Conservation (phyloP, 2,113 vertebrate genomes). For the Pachycephala philippinensis region DNA sequence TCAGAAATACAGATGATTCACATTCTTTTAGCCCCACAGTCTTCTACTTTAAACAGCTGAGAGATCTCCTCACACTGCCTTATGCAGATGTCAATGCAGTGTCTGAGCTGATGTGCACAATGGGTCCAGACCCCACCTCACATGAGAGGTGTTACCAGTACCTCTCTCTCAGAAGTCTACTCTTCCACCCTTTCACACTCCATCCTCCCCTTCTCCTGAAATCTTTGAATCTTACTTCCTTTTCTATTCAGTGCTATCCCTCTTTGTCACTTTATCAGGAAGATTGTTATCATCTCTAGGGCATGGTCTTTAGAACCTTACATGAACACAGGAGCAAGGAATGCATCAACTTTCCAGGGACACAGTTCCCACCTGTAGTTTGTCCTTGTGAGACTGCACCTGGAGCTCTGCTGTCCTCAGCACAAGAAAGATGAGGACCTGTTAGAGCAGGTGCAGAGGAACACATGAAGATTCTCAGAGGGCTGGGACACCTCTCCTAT, state of each 20-base stretch:
- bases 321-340: background rate
- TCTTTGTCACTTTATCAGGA: background rate
- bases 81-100: background rate
- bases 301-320: background rate
- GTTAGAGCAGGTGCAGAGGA: background rate
- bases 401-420: background rate
- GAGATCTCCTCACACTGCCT: fast-evolving
- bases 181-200: background rate
- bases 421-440: background rate
- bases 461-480: background rate
- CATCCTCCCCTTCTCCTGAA: background rate
- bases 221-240: background rate
- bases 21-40: background rate
- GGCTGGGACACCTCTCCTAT: background rate
- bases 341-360: background rate
- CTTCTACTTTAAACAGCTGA: background rate
- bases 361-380: background rate
- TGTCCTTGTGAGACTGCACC: fast-evolving
- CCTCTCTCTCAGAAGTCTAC: background rate
- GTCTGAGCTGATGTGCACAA: background rate
- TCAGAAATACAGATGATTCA: background rate
- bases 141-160: background rate
- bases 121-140: background rate
- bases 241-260: background rate
- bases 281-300: background rate